Base-by-base conservation (phyloP, 2,113 vertebrate species). In the Anhinga rufa region DNA sequence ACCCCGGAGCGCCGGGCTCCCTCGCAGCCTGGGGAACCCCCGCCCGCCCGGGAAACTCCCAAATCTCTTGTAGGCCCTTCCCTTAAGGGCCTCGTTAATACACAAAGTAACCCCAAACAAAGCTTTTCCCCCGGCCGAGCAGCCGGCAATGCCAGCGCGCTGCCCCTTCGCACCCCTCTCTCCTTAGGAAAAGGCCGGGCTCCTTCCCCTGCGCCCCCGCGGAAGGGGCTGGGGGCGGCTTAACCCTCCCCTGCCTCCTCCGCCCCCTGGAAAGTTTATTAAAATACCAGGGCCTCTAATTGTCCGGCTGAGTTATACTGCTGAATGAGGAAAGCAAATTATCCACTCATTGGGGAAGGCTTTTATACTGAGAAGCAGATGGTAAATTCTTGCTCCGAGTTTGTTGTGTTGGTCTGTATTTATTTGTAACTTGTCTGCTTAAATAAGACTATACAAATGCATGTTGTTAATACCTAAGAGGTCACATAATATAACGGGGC, bases 191-290 rank as follows among this genome's bases (percentile, higher is more conserved):
- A 86, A 38, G 60, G 74, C 85, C 85, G 13, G 38, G 14, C 42
- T 95, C 81, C 71, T 64, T 78, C 49, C 58, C 52, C 62, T 38
- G 62, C 71, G 18, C 71, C 71, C 88, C 86, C n/a, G 79, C 31
- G 17, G 76, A 65, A 86, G 46, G 32, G 49, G 58, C 51, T 38
- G 60, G 54, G 18, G 28, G 46, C 44, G 2, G 17, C 24, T 96
- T 92, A 96, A 95, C 95, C 91, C 95, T 94, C 88, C 82, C 70
- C 86, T 86, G 68, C 68, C 86, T 69, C 49, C 86, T 77, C 54
- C 10, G 4, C 13, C n/a, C 65, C 17, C 71, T 12, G 48, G n/a
- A 82, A 93, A 82, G 49, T 28, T 81, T n/a, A 62, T 74, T 78
- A 51, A 90, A 83, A 71, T 31, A 29, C 44, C 44, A 55, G 26